phyloP scores from a whole-genome alignment of 2,113 vertebrate genomes.

The Scopus umbretta region DNA sequence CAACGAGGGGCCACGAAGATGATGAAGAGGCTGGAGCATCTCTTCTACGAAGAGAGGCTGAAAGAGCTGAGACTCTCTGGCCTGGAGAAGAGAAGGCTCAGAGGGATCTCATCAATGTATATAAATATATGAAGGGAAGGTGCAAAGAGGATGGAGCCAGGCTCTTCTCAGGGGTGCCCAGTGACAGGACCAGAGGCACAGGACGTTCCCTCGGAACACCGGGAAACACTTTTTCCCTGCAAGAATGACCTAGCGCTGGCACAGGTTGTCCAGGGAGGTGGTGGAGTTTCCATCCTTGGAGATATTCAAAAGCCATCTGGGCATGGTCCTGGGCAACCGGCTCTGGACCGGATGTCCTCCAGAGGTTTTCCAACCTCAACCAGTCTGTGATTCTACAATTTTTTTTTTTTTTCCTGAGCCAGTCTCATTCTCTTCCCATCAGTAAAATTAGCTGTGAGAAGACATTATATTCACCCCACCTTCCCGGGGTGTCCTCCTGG shows the following conservation, averaged over 20 bases:
- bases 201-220: neutral
- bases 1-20: neutral
- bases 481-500: neutral
- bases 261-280: neutral
- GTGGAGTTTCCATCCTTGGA: neutral
- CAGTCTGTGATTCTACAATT: neutral
- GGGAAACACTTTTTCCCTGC: neutral
- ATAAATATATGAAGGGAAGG: neutral
- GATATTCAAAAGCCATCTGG: neutral
- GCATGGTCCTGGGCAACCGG: accelerated
- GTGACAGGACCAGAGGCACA: neutral
- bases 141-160: accelerated
- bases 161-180: neutral
- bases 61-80: neutral
- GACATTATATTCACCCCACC: neutral
- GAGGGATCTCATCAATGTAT: neutral
- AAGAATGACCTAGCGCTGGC: neutral
- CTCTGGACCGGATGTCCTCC: neutral
- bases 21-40: neutral
- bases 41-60: neutral
- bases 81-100: neutral
- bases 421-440: neutral
- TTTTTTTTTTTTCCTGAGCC: neutral
- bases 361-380: neutral
- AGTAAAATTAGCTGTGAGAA: neutral